Evolutionary conservation across 2,113 vertebrate species (phyloP).

Genomic region (Actinemys pallida): DNA sequence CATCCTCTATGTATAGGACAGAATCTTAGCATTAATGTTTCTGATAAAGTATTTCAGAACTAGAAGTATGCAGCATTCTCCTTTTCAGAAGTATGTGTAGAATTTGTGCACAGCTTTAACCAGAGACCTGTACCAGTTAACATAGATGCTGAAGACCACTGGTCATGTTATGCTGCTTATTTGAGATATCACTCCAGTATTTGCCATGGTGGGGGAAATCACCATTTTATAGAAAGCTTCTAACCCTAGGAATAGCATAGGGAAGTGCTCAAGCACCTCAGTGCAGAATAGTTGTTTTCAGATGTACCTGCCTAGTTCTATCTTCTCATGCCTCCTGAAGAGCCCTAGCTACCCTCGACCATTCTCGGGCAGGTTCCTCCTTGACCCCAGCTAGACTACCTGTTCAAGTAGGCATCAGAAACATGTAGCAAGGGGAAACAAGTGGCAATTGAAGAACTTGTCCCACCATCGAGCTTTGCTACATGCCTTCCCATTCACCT

Average conservation of each 20-base stretch:
- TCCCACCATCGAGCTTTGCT: background rate
- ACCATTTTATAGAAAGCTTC: background rate
- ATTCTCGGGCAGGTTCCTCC: background rate
- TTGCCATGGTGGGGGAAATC: background rate
- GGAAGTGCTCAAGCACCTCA: fast-evolving
- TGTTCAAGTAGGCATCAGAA: background rate
- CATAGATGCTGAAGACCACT: background rate
- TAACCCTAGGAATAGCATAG: background rate
- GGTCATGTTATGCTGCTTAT: too few relatives aligned
- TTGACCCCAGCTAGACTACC: background rate
- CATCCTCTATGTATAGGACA: constrained; percentile 29
- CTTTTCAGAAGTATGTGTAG: background rate
- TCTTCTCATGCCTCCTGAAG: background rate
- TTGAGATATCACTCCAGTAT: background rate
- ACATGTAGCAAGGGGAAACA: background rate
- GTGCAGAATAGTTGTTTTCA: background rate
- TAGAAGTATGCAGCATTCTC: fast-evolving
- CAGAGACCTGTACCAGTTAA: background rate
- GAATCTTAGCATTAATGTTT: fast-evolving
- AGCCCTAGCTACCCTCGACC: background rate
- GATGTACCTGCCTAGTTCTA: background rate
- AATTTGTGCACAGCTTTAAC: background rate
- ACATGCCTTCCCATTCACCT: background rate
- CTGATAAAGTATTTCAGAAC: fast-evolving
- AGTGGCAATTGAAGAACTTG: background rate